Evolutionary conservation across 2,888 invertebrate species (phyloP).

Genomic region (Dendrolimus pini): DNA sequence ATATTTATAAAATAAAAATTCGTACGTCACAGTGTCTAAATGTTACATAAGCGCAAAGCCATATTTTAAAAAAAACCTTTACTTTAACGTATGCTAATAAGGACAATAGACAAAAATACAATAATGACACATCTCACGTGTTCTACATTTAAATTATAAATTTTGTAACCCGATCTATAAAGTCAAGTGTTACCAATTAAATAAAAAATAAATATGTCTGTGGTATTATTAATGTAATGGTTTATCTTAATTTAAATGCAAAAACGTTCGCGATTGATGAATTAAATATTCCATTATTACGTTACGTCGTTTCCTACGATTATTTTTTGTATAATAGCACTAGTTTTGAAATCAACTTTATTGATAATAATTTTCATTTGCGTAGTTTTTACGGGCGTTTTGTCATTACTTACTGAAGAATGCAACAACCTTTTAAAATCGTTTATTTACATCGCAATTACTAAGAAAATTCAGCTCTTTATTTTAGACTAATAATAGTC

Average conservation of each 20-base stretch:
- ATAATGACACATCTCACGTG: background rate
- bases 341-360: background rate
- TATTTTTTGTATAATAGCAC: background rate
- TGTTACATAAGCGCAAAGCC: no score
- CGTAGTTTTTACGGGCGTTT: background rate
- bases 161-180: background rate
- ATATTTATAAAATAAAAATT: no score
- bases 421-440: no score
- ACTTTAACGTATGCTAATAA: no score
- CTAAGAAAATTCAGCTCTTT: no score
- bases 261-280: background rate
- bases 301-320: background rate
- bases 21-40: no score
- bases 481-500: no score
- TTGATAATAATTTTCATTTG: background rate
- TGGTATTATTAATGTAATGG: background rate
- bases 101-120: background rate
- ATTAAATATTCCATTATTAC: background rate
- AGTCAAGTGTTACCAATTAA: background rate
- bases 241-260: background rate
- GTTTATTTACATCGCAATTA: no score
- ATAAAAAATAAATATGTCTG: background rate
- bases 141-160: background rate
- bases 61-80: no score
- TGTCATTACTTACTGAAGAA: no score